phyloP scores from a whole-genome alignment of 37 sponge, comb jelly and placozoan genomes.

The Cladorhizidae sp. region DNA sequence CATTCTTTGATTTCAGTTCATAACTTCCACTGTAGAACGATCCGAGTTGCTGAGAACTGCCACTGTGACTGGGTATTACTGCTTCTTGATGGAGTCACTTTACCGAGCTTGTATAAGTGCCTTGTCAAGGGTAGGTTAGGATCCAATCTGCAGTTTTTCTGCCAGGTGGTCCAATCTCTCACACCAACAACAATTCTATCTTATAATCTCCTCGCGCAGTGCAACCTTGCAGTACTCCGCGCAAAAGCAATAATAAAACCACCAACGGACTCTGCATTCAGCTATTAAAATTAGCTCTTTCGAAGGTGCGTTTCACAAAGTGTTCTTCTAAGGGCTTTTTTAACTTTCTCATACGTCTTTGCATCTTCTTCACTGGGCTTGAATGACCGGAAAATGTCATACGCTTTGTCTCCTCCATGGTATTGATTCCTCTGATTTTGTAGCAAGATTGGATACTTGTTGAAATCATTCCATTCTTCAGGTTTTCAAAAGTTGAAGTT shows the following conservation, averaged over 20 bases:
- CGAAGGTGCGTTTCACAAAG: no score
- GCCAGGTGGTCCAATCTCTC: slow-evolving; percentile 19
- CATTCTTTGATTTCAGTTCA: no score
- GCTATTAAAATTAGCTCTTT: slow-evolving; percentile 51
- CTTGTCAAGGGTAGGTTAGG: slow-evolving; percentile 18
- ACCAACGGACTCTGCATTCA: slow-evolving; percentile 46
- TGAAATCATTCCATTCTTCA: slow-evolving; percentile 39
- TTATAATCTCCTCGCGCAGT: slow-evolving; percentile 26
- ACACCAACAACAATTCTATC: slow-evolving; percentile 44
- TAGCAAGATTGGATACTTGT: no score
- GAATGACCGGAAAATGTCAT: slow-evolving; percentile 30
- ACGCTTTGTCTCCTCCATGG: slow-evolving; percentile 33
- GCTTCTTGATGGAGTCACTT: background rate
- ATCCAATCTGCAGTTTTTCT: slow-evolving; percentile 27
- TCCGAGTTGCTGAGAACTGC: background rate
- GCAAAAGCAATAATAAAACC: slow-evolving; percentile 33
- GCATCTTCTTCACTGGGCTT: slow-evolving; percentile 9
- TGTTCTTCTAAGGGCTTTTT: slow-evolving; percentile 31
- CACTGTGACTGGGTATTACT: background rate
- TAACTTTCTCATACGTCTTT: slow-evolving; percentile 20
- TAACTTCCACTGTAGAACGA: background rate
- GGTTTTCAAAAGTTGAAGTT: slow-evolving; percentile 26
- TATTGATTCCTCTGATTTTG: slow-evolving; percentile 48
- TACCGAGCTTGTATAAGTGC: slow-evolving; percentile 12
- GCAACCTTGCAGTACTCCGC: slow-evolving; percentile 15